A percentile compares a stretch with the other conserved stretches of the same genome.
Conservation (phyloP, 2,113 vertebrate genomes). For the Platichthys flesus region DNA sequence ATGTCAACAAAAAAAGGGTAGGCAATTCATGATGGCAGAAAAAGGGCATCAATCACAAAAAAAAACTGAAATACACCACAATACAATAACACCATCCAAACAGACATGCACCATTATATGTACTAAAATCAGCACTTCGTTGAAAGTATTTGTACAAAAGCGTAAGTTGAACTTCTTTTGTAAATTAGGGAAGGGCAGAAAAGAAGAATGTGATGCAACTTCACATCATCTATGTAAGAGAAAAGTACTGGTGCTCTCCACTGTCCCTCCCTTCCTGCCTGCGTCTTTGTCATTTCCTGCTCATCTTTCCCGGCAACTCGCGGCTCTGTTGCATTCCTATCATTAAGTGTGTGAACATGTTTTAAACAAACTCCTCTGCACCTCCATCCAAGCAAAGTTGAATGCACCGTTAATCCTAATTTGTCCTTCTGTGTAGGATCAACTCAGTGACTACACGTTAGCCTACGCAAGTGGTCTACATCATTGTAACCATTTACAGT, state of each 20-base stretch:
- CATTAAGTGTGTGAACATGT: slow-evolving; percentile 5
- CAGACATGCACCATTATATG: neutral
- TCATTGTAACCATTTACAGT: neutral
- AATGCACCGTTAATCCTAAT: neutral
- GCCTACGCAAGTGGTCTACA: neutral
- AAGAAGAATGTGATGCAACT: slow-evolving; percentile 42
- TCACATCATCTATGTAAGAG: slow-evolving; percentile 19
- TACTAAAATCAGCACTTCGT: neutral
- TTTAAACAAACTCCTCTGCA: slow-evolving; percentile 17
- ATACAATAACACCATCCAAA: neutral
- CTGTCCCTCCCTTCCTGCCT: slow-evolving; percentile 47
- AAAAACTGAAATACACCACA: neutral
- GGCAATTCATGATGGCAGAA: slow-evolving; percentile 29
- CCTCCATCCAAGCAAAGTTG: neutral
- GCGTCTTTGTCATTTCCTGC: slow-evolving; percentile 57
- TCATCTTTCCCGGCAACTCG: slow-evolving; percentile 51
- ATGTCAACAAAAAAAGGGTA: slow-evolving; percentile 9
- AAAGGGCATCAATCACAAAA: neutral
- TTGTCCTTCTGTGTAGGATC: neutral
- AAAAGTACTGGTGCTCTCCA: slow-evolving; percentile 15
- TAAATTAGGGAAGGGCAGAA: neutral
- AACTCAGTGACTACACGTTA: neutral
- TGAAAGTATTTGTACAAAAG: neutral
- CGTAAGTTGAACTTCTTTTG: neutral
- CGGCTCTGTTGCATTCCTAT: slow-evolving; percentile 40